These are phyloP conservation scores for Chauna torquata DNA, from an alignment of 2,113 vertebrate genomes.

Conservation along the genomic window DNA sequence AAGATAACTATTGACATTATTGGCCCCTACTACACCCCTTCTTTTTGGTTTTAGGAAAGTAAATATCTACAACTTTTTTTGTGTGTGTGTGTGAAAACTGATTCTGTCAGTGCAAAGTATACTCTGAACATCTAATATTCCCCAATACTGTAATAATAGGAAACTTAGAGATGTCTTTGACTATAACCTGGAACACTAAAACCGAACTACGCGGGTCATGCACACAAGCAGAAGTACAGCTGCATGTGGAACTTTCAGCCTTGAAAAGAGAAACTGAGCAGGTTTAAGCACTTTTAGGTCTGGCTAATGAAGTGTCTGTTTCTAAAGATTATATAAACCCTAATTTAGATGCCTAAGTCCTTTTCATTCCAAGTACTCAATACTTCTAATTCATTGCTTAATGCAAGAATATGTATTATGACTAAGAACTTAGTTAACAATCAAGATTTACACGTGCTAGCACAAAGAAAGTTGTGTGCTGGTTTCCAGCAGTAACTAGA, in stretches of 20 bases:
- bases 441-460: background rate
- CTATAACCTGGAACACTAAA: background rate
- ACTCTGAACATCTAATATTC: background rate
- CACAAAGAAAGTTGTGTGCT: background rate
- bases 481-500: slow-evolving; percentile 1
- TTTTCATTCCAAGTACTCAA: background rate
- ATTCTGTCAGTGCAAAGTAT: background rate
- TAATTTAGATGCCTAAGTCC: background rate
- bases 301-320: background rate
- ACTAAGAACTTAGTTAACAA: background rate
- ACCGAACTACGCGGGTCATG: background rate
- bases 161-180: background rate
- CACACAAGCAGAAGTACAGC: background rate
- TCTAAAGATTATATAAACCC: background rate
- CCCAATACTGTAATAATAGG: no score
- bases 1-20: background rate
- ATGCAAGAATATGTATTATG: background rate
- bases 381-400: background rate
- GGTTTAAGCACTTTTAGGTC: background rate
- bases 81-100: background rate
- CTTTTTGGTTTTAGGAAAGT: background rate
- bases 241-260: background rate
- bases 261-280: background rate
- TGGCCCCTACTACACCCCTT: background rate
- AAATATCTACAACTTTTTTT: background rate